Base-by-base conservation (phyloP, 2,888 invertebrate species). In the Ptilodon capucinus region DNA sequence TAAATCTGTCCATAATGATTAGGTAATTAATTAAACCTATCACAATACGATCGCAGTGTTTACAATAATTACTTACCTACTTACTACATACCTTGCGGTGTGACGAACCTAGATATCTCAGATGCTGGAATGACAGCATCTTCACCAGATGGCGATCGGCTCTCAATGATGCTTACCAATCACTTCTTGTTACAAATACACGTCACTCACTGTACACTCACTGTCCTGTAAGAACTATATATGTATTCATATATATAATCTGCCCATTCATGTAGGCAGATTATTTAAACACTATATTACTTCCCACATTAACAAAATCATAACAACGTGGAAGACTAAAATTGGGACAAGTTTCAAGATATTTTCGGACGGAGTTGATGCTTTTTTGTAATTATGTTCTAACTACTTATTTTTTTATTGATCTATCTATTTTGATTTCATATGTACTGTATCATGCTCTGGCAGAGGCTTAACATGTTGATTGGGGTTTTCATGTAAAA, bases 81-180 rank as follows among this genome's bases (percentile, higher is more conserved):
- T n/a, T n/a, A n/a, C n/a, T n/a, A n/a, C n/a, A n/a, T n/a, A n/a
- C n/a, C n/a, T n/a, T n/a, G n/a, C n/a, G n/a, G n/a, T n/a, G n/a
- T n/a, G 14, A 32, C 7, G 14, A 14, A 2, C 32, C 14, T 7
- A 32, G 32, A 32, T 6, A 32, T 14, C 13, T 14, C 14, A 14
- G 14, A 14, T 32, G 5, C 32, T 32, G 7, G 14, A 32, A 32
- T 32, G 5, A 14, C 32, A 32, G 14, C 32, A 14, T 32, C 67
- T 61, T 76, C 75, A 75, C 66, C 74, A 70, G 73, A 74, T 68
- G 68, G 32, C 13, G 54, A 52, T 56, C 3, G 11, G 2, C 11
- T 28, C n/a, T 28, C 28, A 28, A 28, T 28, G 28, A 28, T 4
- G 28, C 28, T 28, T 4, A 23, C 23, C 23, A 23, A 23, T 6